Evolutionary conservation across 1,140 invertebrate species (phyloP).

Genomic region (Pseudomyrmex sp.): DNA sequence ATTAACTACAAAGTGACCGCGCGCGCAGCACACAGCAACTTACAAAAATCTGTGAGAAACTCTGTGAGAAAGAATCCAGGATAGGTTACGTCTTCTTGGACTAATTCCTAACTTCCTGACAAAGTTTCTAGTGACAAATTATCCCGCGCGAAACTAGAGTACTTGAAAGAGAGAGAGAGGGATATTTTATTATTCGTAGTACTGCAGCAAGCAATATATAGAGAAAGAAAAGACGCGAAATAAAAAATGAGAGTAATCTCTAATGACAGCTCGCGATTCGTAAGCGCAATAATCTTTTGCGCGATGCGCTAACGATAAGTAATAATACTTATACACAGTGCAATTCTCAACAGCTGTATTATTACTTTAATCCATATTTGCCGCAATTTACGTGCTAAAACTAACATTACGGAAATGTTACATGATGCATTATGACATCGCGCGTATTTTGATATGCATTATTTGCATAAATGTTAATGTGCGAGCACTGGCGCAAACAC

Average conservation of each 20-base stretch:
- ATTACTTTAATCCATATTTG: constrained; percentile 54
- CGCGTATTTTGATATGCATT: constrained; percentile 4
- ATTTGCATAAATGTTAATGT: constrained; percentile 4
- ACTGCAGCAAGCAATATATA: constrained; percentile 9
- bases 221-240: constrained; percentile 36
- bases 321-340: constrained; percentile 10
- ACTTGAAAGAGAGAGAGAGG: constrained; percentile 64
- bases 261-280: constrained; percentile 29
- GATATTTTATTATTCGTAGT: constrained; percentile 65
- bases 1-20: constrained; percentile 20
- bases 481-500: neutral
- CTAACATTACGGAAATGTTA: neutral
- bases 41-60: constrained; percentile 49
- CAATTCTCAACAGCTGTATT: constrained; percentile 28
- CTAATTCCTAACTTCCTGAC: constrained; percentile 69
- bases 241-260: constrained; percentile 53
- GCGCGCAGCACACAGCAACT: neutral
- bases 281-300: constrained; percentile 48
- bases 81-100: constrained; percentile 48
- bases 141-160: constrained; percentile 67
- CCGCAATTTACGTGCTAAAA: constrained; percentile 21
- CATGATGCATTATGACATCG: neutral
- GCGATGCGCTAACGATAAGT: constrained; percentile 33
- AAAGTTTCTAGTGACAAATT: constrained; percentile 71
- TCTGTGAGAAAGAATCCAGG: constrained; percentile 30